Base-by-base conservation (phyloP, 2,113 vertebrate species). In the Trinectes maculatus region DNA sequence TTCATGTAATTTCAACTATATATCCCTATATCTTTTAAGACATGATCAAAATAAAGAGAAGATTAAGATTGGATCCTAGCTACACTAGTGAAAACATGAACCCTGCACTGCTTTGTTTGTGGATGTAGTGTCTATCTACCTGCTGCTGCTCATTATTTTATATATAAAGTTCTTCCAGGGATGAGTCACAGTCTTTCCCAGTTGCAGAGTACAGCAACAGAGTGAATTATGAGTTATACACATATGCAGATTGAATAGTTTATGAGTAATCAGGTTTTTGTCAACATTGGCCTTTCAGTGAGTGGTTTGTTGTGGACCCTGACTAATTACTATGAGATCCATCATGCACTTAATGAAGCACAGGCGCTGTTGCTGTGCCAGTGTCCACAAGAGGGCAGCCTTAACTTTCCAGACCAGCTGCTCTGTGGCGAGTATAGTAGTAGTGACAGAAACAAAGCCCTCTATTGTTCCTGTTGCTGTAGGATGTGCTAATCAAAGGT, bases 371-470 rank as follows among this genome's bases (percentile, higher is more conserved):
- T 46, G 1, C 29, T 53, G 62, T 31, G 1, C 56, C 43, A 53
- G 22, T 18, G 53, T 44, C 87, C 92, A 91, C 73, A 79, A 92
- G 92, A 87, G 91, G 90, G 91, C 91, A 89, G 78, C 71, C 79
- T 81, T 61, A 74, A 65, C 82, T 71, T 62, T 56, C 24, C 16
- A 39, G 43, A 26, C 24, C 51, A 16, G 1, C 47, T 26, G 15
- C 42, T n/a, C 31, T 10, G 26, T 39, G 26, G 9, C 15, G 58
- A 18, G 18, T 18, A 6, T 22, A 21, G 49, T 21, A 19, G 33
- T 57, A 36, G 52, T 28, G 47, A 57, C 57, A 70, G 18, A 74
- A 76, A 89, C 83, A 87, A 85, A 84, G 85, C 63, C 3, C 71
- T 71, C 83, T 65, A 83, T 89, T 87, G 89, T 89, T 83, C 77